Conservation (phyloP, 2,888 invertebrate genomes). For the Antitype chi region DNA sequence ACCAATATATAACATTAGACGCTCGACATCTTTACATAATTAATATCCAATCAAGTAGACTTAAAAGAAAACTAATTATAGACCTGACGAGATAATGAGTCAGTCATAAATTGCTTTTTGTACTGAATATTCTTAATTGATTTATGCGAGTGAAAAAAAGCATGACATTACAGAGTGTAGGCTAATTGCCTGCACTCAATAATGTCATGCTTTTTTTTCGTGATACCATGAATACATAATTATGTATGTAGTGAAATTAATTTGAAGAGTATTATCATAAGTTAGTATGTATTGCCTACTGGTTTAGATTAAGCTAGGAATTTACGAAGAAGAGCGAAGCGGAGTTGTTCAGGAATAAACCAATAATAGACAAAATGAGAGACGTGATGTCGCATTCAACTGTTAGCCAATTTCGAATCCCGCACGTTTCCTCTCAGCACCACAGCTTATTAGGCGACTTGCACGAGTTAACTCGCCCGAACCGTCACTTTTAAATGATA, state of each 20-base stretch:
- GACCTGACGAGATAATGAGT: conserved; percentile 46
- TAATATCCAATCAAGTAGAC: conserved; percentile 33
- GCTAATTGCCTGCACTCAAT: conserved; percentile 26
- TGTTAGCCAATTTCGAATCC: too few species aligned
- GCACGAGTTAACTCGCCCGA: too few species aligned
- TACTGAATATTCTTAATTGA: conserved; percentile 39
- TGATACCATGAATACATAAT: neutral
- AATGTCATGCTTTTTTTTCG: neutral
- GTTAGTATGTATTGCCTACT: neutral
- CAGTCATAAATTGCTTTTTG: conserved; percentile 28
- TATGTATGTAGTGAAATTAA: neutral
- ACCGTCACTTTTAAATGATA: too few species aligned
- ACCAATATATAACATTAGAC: conserved; percentile 35
- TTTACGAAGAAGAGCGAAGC: neutral
- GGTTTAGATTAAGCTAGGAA: neutral
- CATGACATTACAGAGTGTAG: too few species aligned
- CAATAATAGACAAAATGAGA: too few species aligned
- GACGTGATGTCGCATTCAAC: too few species aligned
- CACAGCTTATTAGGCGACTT: too few species aligned
- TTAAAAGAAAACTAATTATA: conserved; percentile 59
- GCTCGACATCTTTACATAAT: conserved; percentile 42
- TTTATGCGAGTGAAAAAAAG: conserved; percentile 39
- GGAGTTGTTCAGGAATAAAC: too few species aligned
- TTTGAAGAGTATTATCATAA: neutral
- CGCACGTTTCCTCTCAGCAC: too few species aligned